Evolutionary conservation across 92 coral and sea anemone species (phyloP), one percentile per base, ranked within the genome.

Genomic region (Umimayanthus chanpuru): DNA sequence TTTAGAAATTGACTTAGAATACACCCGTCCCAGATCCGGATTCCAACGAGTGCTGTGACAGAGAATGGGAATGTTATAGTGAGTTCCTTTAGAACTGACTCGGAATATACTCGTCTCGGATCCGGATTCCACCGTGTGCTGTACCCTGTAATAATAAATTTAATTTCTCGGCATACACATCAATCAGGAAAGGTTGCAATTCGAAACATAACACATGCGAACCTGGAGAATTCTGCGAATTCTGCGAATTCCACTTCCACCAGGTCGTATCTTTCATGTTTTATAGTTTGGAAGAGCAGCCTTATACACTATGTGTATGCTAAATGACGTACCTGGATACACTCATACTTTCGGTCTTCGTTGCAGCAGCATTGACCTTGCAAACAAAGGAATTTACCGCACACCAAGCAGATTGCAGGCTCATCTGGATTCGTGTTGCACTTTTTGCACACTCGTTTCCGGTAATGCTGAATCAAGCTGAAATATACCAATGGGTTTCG

Each of bases 361-460:
- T 88, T 92, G 36, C 85, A 86, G 80, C 99, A 97, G 77, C 99
- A 97, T 25, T 55, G 78, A 56, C 99, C 98, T 58, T 94, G 95
- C 30, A 97, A 89, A 88, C 99, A 97, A 18, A 89, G 92, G 85
- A 97, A 95, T 89, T 92, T 91, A 58, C 99, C 99, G 90, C 99
- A 97, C 49, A 97, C 98, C 95, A 97, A 85, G 81, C 99, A 97
- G 66, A 97, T 88, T n/a, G 99, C 93, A 77, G 99, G 99, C 47
- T 97, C 99, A 76, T 93, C 99, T 39, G 99, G 99, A 44, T 74
- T 91, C 3, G 88, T 89, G 50, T 86, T 88, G 74, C 99, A 97
- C 83, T 89, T 94, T 39, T 90, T 80, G 89, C 99, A 97, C 29
- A 89, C 93, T 86, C 90, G 95, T 86, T 97, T 97, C 81, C 98